Evolutionary conservation across 1,140 invertebrate genomes (phyloP).

Genomic region (Eueides isabella): DNA sequence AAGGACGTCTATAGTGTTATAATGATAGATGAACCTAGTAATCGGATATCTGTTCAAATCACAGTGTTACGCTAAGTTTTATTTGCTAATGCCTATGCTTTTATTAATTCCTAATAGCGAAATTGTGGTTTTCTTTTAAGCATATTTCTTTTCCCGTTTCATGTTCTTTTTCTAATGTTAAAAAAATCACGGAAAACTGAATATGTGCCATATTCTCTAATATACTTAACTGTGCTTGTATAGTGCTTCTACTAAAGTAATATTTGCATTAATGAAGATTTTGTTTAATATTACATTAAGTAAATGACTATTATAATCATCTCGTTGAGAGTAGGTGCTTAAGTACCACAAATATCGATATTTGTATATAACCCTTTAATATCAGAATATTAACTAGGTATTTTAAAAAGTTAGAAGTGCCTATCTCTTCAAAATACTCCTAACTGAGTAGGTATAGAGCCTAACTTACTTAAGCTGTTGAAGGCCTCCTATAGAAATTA

Average conservation of each 20-base stretch:
- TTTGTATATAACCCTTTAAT: background rate
- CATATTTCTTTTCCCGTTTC: too few relatives aligned
- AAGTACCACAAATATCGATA: background rate
- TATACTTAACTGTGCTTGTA: too few relatives aligned
- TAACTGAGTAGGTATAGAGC: background rate
- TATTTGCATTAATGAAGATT: too few relatives aligned
- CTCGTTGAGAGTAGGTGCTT: background rate
- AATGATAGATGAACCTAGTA: background rate
- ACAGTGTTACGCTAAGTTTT: background rate
- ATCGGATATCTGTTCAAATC: background rate
- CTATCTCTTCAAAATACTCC: background rate
- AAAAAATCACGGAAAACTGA: too few relatives aligned
- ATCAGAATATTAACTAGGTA: background rate
- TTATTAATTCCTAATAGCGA: background rate
- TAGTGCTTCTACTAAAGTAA: too few relatives aligned
- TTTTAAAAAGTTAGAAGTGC: background rate
- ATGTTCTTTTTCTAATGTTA: background rate
- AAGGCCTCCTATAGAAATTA: background rate
- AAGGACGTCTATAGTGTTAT: constrained; percentile 34
- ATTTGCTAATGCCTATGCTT: background rate
- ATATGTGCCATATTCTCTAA: too few relatives aligned
- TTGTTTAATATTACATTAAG: too few relatives aligned
- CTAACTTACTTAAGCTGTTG: background rate
- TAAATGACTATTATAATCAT: background rate
- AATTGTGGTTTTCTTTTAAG: background rate